Percentiles rank a stretch among this genome's conserved stretches.
These are phyloP conservation scores for Ambastaia sidthimunki DNA, from an alignment of 2,797 vertebrate species.

Conservation along the genomic window DNA sequence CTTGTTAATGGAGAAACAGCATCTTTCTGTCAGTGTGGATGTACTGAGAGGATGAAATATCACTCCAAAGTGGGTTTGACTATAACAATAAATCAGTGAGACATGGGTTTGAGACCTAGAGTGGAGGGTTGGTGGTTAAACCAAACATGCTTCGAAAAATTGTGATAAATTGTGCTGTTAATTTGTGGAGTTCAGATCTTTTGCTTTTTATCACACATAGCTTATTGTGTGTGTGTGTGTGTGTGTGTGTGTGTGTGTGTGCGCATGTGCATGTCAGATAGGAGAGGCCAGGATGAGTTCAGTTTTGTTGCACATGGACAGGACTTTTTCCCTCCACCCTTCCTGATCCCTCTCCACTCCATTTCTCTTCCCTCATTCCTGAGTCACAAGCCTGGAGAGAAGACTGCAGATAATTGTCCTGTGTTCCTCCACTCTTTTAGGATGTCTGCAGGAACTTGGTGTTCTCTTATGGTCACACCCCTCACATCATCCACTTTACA, in stretches of 20 bases:
- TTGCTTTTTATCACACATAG: background rate
- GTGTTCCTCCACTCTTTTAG: constrained; percentile 38
- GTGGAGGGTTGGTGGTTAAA: background rate
- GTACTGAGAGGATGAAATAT: constrained; percentile 4
- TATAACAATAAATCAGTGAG: background rate
- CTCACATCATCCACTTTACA: background rate
- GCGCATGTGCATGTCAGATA: background rate
- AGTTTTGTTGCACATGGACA: constrained; percentile 30
- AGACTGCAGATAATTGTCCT: constrained; percentile 56
- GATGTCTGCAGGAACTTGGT: constrained; percentile 23
- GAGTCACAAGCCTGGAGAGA: constrained; percentile 67
- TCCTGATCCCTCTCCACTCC: too few species aligned
- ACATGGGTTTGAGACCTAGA: background rate
- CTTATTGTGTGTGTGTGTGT: background rate
- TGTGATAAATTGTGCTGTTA: background rate
- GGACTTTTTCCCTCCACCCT: background rate
- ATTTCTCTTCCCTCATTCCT: constrained; percentile 56
- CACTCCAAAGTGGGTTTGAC: constrained; percentile 1
- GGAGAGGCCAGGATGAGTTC: background rate
- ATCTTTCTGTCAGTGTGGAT: constrained; percentile 1
- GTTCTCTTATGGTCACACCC: constrained; percentile 40
- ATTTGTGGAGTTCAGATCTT: background rate
- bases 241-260: background rate
- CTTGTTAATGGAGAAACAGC: constrained; percentile 9
- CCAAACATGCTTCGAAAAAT: background rate